Percentiles rank a stretch among this genome's conserved stretches.
phyloP scores from a whole-genome alignment of 2,113 vertebrate genomes.

The Dendrocopos noguchii region DNA sequence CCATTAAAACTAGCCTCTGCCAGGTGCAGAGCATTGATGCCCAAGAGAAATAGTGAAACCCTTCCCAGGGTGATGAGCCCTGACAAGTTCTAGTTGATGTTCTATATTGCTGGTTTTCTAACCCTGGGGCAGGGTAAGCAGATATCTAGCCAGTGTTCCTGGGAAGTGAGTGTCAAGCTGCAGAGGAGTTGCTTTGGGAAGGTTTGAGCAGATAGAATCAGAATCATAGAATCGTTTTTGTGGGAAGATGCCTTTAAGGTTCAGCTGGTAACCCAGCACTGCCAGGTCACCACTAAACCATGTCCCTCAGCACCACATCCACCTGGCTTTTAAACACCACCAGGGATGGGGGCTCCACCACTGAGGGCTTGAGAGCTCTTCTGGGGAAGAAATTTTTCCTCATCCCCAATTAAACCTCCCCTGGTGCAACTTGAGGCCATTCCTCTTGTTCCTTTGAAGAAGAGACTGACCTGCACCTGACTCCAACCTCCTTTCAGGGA shows the following conservation, averaged over 20 bases:
- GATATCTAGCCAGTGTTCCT: background rate
- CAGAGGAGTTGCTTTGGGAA: background rate
- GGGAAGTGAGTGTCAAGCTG: background rate
- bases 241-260: background rate
- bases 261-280: no score
- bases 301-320: background rate
- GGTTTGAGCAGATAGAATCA: background rate
- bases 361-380: background rate
- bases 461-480: no score
- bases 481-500: no score
- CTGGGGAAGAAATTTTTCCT: background rate
- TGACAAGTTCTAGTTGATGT: background rate
- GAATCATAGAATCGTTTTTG: background rate
- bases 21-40: background rate
- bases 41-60: background rate
- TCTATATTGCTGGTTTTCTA: background rate
- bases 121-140: background rate
- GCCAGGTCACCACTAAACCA: background rate
- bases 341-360: background rate
- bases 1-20: background rate
- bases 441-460: no score
- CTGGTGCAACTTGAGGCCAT: no score
- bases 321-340: background rate
- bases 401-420: no score
- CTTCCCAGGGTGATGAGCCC: background rate